Conservation (phyloP, 2,113 vertebrate species). For the Gambusia holbrooki region DNA sequence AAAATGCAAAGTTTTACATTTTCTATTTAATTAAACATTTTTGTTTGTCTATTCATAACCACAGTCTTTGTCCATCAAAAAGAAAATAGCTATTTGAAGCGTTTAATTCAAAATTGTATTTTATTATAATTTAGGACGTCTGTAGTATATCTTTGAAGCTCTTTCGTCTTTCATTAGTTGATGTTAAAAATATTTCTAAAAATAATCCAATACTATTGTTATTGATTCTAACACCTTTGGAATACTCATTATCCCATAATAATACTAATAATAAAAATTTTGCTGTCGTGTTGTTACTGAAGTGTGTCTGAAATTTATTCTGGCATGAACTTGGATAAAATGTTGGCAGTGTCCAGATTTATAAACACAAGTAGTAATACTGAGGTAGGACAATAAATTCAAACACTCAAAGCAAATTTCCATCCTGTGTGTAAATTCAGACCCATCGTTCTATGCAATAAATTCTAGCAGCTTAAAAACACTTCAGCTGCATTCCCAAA, state of each 20-base stretch:
- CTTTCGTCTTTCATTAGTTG: not conserved
- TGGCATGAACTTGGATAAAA: not conserved
- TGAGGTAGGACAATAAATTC: not conserved
- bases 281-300: not conserved
- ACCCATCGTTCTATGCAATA: not conserved
- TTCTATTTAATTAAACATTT: no score
- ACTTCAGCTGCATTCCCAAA: not conserved
- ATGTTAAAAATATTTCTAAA: not conserved
- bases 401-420: not conserved
- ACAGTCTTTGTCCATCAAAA: not conserved
- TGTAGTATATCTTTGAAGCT: not conserved
- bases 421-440: not conserved
- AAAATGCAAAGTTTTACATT: not conserved
- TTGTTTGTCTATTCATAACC: no score
- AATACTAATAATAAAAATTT: not conserved
- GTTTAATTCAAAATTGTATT: not conserved
- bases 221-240: not conserved
- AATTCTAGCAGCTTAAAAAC: not conserved
- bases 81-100: not conserved
- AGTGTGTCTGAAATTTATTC: not conserved
- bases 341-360: not conserved
- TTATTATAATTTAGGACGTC: not conserved
- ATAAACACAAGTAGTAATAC: not conserved
- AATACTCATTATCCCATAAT: not conserved
- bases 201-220: not conserved